Evolutionary conservation across 2,888 invertebrate genomes (phyloP), one percentile per base, ranked within the genome.

Genomic region (Sclerodermus sp.): DNA sequence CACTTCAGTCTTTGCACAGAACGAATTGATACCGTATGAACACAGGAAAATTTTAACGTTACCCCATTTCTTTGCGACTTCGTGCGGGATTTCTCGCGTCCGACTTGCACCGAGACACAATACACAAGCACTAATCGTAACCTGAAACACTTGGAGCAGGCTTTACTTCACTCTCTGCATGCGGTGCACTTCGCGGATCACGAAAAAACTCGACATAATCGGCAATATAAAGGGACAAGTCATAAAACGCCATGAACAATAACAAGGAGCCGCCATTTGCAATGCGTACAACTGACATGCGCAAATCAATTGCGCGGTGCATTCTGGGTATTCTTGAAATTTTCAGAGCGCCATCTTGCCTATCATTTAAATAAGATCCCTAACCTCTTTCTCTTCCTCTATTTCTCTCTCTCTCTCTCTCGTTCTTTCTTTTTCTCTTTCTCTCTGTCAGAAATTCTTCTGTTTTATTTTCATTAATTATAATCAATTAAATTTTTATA

Each of bases 241-340:
- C 77, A 75, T 76, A 76, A 77, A 77, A 89, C 89, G 88, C 89
- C 90, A 90, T 90, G 90, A 93, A 94, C 93, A 94, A 94, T 93
- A 94, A 94, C 93, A 95, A 93, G 91, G 88, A 73, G 92, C 89
- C 93, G 94, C 94, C 94, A 95, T 95, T 94, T 93, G 92, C 91
- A 92, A 91, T 93, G 88, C 87, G 74, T 71, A 84, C 85, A 85
- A 85, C 84, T 86, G 86, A 85, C 86, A 85, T 87, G 87, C 87
- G 87, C 87, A 80, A 80, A 79, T 79, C 79, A 78, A 79, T 79
- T 72, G 75, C 77, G 74, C 76, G 71, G 66, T 70, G 76, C 74
- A 74, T 58, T 56, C 65, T 74, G 74, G 72, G 75, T 72, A 64
- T 52, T 66, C 61, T 43, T 23, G 4, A 34, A 34, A 34, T 23